Evolutionary conservation across 37 sponge, comb jelly and placozoan species (phyloP), one percentile per base, ranked within the genome.

Genomic region (Agelas oroides): DNA sequence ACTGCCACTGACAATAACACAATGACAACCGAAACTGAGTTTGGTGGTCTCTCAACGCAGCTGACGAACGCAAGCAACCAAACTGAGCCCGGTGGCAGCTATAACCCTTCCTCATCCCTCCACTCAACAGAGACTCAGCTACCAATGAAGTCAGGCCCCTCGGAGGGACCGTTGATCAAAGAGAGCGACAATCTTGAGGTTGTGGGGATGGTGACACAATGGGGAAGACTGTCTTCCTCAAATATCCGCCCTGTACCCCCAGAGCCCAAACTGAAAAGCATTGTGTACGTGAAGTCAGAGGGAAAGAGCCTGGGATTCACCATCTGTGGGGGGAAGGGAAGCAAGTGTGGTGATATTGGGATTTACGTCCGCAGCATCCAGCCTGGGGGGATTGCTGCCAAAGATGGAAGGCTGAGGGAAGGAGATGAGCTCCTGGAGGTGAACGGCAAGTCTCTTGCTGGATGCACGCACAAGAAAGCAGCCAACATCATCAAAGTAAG

Each of bases 401-500:
- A 59, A 69, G 94, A 93, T 65, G 85, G 85, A 2, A 39, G 85
- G 36, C 34, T 93, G 69, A 76, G 31, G 21, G 62, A 71, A 23
- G 90, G 94, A 41, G 89, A 88, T 59, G 75, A 86, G 59, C 52
- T 93, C 59, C 52, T 93, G 65, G 86, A 85, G 33, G 86, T 88
- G 19, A 93, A 93, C 68, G 78, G 86, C 31, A 55, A 66, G 27
- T 28, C 69, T 16, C 66, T 93, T 30, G 63, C 56, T 32, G 82
- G 60, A 5, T 46, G 33, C 59, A 82, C 89, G 8, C 86, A 85
- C 83, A 82, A 89, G 54, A 53, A 82, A 60, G 89, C 89, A 6
- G 86, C 87, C 2, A 25, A 35, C 11, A 59, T 89, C n/a, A 88
- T 93, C 39, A 89, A 65, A 28, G 94, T 93, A 61, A 60, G 83